Percentiles rank a stretch among this genome's conserved stretches.
These are phyloP conservation scores for Abramis brama DNA, from an alignment of 2,113 vertebrate genomes.

Conservation along the genomic window DNA sequence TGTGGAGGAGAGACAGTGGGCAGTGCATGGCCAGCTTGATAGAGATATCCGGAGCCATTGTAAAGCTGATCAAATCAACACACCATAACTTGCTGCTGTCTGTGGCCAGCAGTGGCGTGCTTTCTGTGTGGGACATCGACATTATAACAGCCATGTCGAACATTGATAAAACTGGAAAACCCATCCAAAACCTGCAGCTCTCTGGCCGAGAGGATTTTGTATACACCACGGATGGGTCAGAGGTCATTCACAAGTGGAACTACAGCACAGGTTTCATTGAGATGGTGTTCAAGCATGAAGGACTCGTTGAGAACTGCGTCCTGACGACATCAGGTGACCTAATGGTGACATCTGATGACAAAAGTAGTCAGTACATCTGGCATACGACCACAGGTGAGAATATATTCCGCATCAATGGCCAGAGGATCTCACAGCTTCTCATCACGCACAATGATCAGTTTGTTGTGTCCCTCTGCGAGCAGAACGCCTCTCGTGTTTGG, in stretches of 20 bases:
- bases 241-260: slow-evolving; percentile 97
- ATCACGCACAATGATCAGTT: slow-evolving; percentile 99
- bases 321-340: slow-evolving; percentile 92
- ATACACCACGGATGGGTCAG: slow-evolving; percentile 94
- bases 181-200: slow-evolving; percentile 88
- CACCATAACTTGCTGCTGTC: slow-evolving; percentile 96
- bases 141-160: slow-evolving; percentile 99
- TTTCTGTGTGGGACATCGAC: slow-evolving; percentile 98
- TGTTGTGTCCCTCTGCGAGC: slow-evolving; percentile 97
- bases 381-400: slow-evolving; percentile 92
- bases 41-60: slow-evolving; percentile 96
- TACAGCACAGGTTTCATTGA: slow-evolving; percentile 96
- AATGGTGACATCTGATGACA: slow-evolving; percentile 96
- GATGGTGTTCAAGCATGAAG: slow-evolving; percentile 95
- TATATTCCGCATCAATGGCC: slow-evolving; percentile 95
- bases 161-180: slow-evolving; percentile 97
- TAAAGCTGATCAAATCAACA: slow-evolving; percentile 94
- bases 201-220: slow-evolving; percentile 92
- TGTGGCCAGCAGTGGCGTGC: slow-evolving; percentile 92
- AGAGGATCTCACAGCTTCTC: slow-evolving; percentile 92
- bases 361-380: slow-evolving; percentile 97
- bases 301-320: slow-evolving; percentile 94
- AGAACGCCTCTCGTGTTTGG: slow-evolving; percentile 97
- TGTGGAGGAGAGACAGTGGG: slow-evolving; percentile 96
- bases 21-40: slow-evolving; percentile 98